Evolutionary conservation across 2,888 invertebrate genomes (phyloP), one percentile per base, ranked within the genome.

Genomic region (Lasioglossum figueresi): DNA sequence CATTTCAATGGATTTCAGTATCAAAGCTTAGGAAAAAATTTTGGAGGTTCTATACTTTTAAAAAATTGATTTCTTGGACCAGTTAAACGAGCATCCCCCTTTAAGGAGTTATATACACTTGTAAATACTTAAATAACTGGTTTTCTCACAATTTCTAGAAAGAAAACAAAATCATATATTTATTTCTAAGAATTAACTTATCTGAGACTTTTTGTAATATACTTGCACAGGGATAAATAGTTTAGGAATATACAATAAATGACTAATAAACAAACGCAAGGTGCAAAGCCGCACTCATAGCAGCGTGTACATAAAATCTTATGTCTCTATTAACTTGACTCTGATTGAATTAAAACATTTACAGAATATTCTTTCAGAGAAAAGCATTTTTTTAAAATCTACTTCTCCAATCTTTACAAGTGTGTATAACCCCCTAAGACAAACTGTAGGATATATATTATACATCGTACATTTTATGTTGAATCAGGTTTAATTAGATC

Each of bases 401-500:
- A 52, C 23, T 52, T 52, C n/a, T 56, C 4, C n/a, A n/a, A 56
- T n/a, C 3, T 56, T 56, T 56, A 56, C 56, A 56, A 56, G 4
- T 56, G n/a, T 56, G 10, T 56, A n/a, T 56, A 56, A 56, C n/a
- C n/a, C n/a, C 56, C n/a, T 56, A 56, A 56, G 10, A n/a, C n/a
- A n/a, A 56, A n/a, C 56, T 56, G 2, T 40, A 52, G 37, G 48
- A 66, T 34, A 45, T 52, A 72, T 66, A 37, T 40, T 40, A 40
- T 66, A 76, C 74, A 85, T 72, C 52, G 43, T 87, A 23, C 52
- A 48, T 79, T 80, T 76, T 88, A 27, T 86, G 66, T 89, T 88
- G 14, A 66, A 89, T 95, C 95, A 99, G 99, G 96, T 95, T 95
- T 97, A 92, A 97, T 98, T 94, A 96, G 97, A 92, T 96, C 97